A percentile compares a stretch with the other conserved stretches of the same genome.
These are phyloP conservation scores for Calidris pugnax DNA, from an alignment of 2,113 vertebrate genomes.

Conservation along the genomic window DNA sequence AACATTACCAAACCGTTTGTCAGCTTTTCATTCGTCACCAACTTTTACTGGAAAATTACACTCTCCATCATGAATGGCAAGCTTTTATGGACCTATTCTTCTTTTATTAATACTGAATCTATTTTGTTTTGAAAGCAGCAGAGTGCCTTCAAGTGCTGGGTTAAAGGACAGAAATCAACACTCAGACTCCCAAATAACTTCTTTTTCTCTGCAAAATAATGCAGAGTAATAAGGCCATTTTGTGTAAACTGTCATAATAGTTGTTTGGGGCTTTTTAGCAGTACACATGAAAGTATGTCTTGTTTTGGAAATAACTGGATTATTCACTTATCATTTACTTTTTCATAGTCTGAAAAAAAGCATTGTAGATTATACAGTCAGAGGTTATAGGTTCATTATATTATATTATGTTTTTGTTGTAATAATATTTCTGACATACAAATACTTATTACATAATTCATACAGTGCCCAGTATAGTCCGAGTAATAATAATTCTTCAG, in stretches of 20 bases:
- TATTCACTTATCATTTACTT: background rate
- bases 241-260: background rate
- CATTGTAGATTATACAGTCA: background rate
- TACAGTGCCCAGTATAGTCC: background rate
- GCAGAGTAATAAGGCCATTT: background rate
- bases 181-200: background rate
- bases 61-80: background rate
- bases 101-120: background rate
- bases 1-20: background rate
- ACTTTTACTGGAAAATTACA: constrained; percentile 1
- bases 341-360: background rate
- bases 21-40: background rate
- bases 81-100: background rate
- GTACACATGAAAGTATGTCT: background rate
- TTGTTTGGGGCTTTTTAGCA: background rate
- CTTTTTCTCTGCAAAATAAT: background rate
- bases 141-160: background rate
- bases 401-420: background rate
- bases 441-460: background rate
- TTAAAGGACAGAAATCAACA: background rate
- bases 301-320: background rate
- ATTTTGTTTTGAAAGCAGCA: background rate
- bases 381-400: background rate
- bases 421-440: background rate
- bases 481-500: background rate